Evolutionary conservation across 1,140 invertebrate genomes (phyloP).

Genomic region (Brachystomella parvula): DNA sequence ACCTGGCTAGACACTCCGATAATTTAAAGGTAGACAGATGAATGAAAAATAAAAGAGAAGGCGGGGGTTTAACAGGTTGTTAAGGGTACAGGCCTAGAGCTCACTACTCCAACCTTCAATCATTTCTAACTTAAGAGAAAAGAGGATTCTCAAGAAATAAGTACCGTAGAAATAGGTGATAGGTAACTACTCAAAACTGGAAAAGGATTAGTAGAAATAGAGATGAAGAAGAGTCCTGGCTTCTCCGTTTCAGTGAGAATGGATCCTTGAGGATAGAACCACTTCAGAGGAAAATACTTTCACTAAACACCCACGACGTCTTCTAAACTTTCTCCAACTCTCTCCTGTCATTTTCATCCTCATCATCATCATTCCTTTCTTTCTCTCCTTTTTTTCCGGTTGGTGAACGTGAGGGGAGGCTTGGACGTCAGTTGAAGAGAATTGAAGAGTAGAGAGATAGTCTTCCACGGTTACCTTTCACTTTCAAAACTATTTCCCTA

Average conservation of each 20-base stretch:
- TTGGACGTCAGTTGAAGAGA: not conserved
- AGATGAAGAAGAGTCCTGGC: too few relatives aligned
- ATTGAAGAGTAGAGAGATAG: constrained; percentile 3
- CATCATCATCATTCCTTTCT: constrained; percentile 1
- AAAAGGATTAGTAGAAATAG: too few relatives aligned
- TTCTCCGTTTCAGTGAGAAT: not conserved
- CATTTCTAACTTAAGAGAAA: too few relatives aligned
- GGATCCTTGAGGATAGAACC: not conserved
- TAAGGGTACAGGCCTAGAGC: too few relatives aligned
- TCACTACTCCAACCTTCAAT: too few relatives aligned
- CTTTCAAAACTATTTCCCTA: too few relatives aligned
- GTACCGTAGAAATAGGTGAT: too few relatives aligned
- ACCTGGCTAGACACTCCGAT: not conserved
- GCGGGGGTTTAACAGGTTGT: not conserved
- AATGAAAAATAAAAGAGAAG: not conserved
- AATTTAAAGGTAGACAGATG: too few relatives aligned
- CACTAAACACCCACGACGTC: constrained; percentile 6
- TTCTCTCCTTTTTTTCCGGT: not conserved
- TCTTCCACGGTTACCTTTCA: too few relatives aligned
- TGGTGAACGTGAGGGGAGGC: not conserved
- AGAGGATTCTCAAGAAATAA: too few relatives aligned
- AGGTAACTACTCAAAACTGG: too few relatives aligned
- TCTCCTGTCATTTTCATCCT: constrained; percentile 9
- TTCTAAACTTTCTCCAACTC: constrained; percentile 2
- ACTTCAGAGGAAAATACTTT: not conserved